Percentiles rank a stretch among this genome's conserved stretches.
These are phyloP conservation scores for Phenganax stokvisi DNA, from an alignment of 92 coral and sea anemone genomes.

Conservation along the genomic window DNA sequence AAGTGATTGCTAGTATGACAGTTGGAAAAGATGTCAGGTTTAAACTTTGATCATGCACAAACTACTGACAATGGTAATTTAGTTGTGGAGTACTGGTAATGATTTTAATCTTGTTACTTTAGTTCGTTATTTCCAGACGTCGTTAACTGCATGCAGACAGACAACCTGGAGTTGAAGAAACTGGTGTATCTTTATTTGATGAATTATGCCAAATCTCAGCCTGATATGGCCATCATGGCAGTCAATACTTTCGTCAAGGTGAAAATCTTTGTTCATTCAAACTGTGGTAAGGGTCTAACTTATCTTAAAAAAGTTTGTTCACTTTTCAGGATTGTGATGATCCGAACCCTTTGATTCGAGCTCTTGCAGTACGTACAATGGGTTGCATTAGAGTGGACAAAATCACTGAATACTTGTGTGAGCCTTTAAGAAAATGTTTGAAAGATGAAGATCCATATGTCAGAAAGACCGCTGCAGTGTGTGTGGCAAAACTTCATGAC, in stretches of 20 bases:
- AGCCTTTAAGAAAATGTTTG: constrained; percentile 91
- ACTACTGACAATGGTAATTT: neutral
- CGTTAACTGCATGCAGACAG: constrained; percentile 99
- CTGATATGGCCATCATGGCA: constrained; percentile 99
- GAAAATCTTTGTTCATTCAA: neutral
- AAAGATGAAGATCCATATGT: constrained; percentile 99
- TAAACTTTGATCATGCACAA: neutral
- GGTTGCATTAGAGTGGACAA: constrained; percentile 98
- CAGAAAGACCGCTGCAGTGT: constrained; percentile 96
- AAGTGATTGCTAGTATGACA: constrained; percentile 99
- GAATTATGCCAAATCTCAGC: constrained; percentile 99
- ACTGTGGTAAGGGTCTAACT: neutral
- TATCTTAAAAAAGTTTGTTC: neutral
- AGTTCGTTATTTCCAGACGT: constrained; percentile 98
- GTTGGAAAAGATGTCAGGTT: constrained; percentile 99
- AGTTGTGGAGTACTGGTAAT: neutral
- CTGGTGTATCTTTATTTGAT: constrained; percentile 87
- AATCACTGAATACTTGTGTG: constrained; percentile 97
- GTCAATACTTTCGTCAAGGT: constrained; percentile 99
- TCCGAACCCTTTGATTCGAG: constrained; percentile 96
- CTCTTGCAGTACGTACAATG: constrained; percentile 96
- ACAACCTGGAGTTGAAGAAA: constrained; percentile 90
- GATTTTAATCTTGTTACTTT: neutral
- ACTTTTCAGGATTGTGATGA: constrained; percentile 87
- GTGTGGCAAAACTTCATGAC: constrained; percentile 99